Percentiles rank a stretch among this genome's conserved stretches.
These are phyloP conservation scores for Drosophila burlai DNA, from an alignment of 1,140 invertebrate genomes.

Conservation along the genomic window DNA sequence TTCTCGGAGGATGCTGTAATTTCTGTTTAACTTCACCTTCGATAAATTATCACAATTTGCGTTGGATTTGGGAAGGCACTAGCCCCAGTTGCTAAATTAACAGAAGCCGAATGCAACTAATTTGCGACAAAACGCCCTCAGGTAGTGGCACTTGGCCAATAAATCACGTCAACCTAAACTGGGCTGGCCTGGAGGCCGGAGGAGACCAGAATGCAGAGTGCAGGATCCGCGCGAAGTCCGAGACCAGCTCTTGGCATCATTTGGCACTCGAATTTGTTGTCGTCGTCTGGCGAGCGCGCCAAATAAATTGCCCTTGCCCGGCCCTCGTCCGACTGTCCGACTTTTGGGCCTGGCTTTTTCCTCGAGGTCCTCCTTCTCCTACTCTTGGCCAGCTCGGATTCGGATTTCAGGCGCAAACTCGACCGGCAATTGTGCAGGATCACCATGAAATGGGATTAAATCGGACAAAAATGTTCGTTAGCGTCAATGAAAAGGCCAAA, in stretches of 20 bases:
- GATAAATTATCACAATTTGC: conserved; percentile 83
- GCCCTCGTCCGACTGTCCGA: conserved; percentile 22
- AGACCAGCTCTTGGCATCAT: conserved; percentile 70
- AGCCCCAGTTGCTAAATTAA: conserved; percentile 70
- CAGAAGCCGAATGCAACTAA: conserved; percentile 84
- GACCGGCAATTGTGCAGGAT: conserved; percentile 79
- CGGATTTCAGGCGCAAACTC: conserved; percentile 34
- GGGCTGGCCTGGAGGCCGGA: conserved; percentile 26
- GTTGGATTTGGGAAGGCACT: conserved; percentile 66
- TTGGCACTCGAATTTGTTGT: conserved; percentile 83
- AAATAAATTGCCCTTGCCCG: conserved; percentile 73
- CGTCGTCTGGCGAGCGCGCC: conserved; percentile 68
- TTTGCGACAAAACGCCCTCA: conserved; percentile 83
- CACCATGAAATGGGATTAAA: conserved; percentile 84
- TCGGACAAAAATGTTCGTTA: conserved; percentile 84
- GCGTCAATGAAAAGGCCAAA: conserved; percentile 82
- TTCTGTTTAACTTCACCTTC: conserved; percentile 80
- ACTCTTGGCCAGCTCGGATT: neutral
- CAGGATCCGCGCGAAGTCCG: conserved; percentile 7
- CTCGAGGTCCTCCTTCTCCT: neutral
- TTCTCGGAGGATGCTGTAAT: conserved; percentile 47
- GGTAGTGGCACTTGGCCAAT: conserved; percentile 74
- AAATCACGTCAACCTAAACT: conserved; percentile 80
- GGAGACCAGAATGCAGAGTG: conserved; percentile 2
- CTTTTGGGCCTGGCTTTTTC: conserved; percentile 25